phyloP scores from a whole-genome alignment of 2,113 vertebrate genomes.

The Lipophrys pholis region DNA sequence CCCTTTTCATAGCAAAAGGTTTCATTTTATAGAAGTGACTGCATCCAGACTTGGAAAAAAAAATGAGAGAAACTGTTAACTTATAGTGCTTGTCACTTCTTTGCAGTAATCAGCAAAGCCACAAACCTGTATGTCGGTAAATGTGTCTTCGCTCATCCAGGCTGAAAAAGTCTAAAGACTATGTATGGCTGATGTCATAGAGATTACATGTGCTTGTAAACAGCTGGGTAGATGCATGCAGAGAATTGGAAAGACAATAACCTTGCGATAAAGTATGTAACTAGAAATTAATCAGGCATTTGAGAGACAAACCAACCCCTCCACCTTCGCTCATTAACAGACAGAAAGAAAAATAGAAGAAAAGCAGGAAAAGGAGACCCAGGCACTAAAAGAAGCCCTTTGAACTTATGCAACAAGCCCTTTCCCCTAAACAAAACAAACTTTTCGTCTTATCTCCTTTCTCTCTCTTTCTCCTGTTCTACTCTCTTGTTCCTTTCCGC shows the following conservation, averaged over 20 bases:
- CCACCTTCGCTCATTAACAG: conserved; percentile 53
- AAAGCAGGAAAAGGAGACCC: conserved; percentile 59
- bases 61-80: too few species aligned
- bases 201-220: background rate
- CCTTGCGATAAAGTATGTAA: conserved; percentile 1
- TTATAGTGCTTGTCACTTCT: too few species aligned
- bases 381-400: conserved; percentile 65
- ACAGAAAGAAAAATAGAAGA: conserved; percentile 36
- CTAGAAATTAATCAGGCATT: conserved; percentile 65
- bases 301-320: conserved; percentile 60
- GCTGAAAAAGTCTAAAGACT: background rate
- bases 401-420: conserved; percentile 73
- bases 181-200: background rate
- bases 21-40: too few species aligned
- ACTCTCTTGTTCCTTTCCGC: conserved; percentile 64
- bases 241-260: conserved; percentile 41
- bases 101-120: too few species aligned
- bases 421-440: conserved; percentile 75
- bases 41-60: too few species aligned
- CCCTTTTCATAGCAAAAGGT: too few species aligned
- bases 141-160: too few species aligned
- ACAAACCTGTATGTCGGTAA: too few species aligned
- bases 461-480: conserved; percentile 45
- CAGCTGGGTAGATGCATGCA: background rate
- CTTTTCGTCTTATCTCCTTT: conserved; percentile 72